A percentile compares a stretch with the other conserved stretches of the same genome.
Conservation (phyloP, 2,888 invertebrate species). For the Neria commutata region DNA sequence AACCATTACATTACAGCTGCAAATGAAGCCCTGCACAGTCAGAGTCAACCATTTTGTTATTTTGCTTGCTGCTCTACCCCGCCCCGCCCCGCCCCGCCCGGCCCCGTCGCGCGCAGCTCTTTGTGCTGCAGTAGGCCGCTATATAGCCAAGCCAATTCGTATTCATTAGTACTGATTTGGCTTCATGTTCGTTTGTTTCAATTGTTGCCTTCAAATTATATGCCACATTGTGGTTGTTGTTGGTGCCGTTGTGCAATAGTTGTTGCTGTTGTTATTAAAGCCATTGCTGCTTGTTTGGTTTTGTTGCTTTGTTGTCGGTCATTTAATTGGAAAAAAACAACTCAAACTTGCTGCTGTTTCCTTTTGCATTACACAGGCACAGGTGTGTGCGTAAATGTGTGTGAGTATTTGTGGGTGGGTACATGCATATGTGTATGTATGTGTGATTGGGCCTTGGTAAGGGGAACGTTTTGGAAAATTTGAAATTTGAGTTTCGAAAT, state of each 20-base stretch:
- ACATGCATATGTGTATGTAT: neutral
- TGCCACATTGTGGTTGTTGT: constrained; percentile 4
- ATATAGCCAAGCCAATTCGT: constrained; percentile 1
- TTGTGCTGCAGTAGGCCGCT: neutral
- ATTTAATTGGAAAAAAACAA: constrained; percentile 53
- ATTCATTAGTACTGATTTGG: constrained; percentile 18
- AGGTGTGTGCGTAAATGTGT: neutral
- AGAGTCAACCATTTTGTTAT: neutral
- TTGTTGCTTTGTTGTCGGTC: constrained; percentile 44
- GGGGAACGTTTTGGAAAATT: no score
- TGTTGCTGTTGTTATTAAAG: constrained; percentile 39
- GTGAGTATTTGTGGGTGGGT: neutral
- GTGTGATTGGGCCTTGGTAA: neutral
- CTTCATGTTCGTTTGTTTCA: constrained; percentile 2
- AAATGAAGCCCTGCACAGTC: constrained; percentile 1
- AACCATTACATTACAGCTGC: neutral
- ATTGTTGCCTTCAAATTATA: neutral
- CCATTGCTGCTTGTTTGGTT: constrained; percentile 27
- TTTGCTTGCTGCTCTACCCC: no score
- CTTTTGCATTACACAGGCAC: constrained; percentile 29
- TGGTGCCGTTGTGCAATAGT: constrained; percentile 21
- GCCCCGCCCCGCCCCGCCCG: no score
- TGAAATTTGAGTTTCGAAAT: no score
- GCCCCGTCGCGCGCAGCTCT: neutral
- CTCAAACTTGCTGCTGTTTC: constrained; percentile 35